phyloP scores from a whole-genome alignment of 2,888 invertebrate species.

The Tetranychus piercei region DNA sequence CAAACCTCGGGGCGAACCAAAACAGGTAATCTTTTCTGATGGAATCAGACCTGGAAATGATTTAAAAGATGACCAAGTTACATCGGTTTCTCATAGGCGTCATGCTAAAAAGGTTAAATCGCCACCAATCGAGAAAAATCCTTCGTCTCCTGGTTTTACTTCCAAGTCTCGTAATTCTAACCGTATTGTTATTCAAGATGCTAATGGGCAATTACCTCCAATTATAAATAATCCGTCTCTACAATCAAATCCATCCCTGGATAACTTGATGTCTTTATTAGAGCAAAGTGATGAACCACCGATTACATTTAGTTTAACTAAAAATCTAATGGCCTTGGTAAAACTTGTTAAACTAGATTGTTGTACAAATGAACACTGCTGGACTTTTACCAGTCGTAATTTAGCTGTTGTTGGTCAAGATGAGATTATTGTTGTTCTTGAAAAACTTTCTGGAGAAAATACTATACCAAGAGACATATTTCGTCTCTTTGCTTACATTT shows the following conservation, averaged over 20 bases:
- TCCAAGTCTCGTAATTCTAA: not conserved
- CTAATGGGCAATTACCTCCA: constrained; percentile 32
- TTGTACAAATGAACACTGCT: constrained; percentile 46
- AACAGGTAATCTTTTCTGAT: constrained; percentile 70
- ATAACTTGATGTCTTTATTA: constrained; percentile 22
- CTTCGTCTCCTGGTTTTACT: not conserved
- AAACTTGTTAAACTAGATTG: constrained; percentile 54
- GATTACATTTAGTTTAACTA: constrained; percentile 52
- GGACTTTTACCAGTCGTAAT: constrained; percentile 58
- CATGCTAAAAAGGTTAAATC: not conserved
- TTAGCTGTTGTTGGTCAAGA: constrained; percentile 62
- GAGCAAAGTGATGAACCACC: constrained; percentile 36
- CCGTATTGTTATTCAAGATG: constrained; percentile 25
- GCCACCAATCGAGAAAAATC: not conserved
- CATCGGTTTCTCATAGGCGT: not conserved
- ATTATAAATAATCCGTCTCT: constrained; percentile 25
- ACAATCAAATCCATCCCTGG: constrained; percentile 13
- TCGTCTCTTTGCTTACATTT: constrained; percentile 50
- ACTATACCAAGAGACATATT: constrained; percentile 52
- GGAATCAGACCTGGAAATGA: constrained; percentile 72
- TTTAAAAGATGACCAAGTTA: constrained; percentile 43
- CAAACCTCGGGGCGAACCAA: constrained; percentile 33
- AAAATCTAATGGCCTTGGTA: constrained; percentile 52
- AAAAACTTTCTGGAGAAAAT: constrained; percentile 43
- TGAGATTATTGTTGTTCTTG: constrained; percentile 55